phyloP scores from a whole-genome alignment of 2,888 invertebrate species.

The Scaptodrosophila latifasciaeformis region DNA sequence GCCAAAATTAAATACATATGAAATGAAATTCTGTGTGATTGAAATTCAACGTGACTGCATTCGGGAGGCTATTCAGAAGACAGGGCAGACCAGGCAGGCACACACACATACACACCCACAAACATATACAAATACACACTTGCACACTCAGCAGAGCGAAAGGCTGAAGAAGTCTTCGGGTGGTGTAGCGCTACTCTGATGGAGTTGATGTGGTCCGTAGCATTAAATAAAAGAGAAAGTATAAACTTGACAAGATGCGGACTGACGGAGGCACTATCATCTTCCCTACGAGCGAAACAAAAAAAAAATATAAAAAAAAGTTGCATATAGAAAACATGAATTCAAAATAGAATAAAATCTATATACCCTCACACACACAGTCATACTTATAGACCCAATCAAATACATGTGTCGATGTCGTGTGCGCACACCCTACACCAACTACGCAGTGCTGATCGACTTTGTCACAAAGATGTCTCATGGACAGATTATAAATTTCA shows the following conservation, averaged over 20 bases:
- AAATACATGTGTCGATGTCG: background rate
- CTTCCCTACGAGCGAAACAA: slow-evolving; percentile 20
- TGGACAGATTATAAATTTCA: too few species aligned
- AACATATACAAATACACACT: background rate
- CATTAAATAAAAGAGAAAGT: slow-evolving; percentile 65
- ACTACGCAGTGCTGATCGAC: slow-evolving; percentile 24
- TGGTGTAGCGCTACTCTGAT: background rate
- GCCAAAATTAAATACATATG: slow-evolving; percentile 45
- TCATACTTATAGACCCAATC: slow-evolving; percentile 14
- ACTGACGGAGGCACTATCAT: background rate
- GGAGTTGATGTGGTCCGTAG: slow-evolving; percentile 26
- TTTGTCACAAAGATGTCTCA: too few species aligned
- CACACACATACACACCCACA: slow-evolving; percentile 5
- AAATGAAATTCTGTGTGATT: slow-evolving; percentile 35
- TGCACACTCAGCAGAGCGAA: background rate
- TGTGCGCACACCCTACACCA: slow-evolving; percentile 17
- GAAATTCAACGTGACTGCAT: slow-evolving; percentile 38
- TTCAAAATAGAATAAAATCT: slow-evolving; percentile 44
- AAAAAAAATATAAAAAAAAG: too few species aligned
- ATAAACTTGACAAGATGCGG: slow-evolving; percentile 44
- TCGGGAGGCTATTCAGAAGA: slow-evolving; percentile 20
- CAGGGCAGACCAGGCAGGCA: slow-evolving; percentile 19
- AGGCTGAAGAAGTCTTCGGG: too few species aligned
- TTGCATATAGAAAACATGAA: slow-evolving; percentile 11
- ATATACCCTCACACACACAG: slow-evolving; percentile 11